These are phyloP conservation scores for Griposia aprilina DNA, from an alignment of 2,888 invertebrate species.

Conservation along the genomic window DNA sequence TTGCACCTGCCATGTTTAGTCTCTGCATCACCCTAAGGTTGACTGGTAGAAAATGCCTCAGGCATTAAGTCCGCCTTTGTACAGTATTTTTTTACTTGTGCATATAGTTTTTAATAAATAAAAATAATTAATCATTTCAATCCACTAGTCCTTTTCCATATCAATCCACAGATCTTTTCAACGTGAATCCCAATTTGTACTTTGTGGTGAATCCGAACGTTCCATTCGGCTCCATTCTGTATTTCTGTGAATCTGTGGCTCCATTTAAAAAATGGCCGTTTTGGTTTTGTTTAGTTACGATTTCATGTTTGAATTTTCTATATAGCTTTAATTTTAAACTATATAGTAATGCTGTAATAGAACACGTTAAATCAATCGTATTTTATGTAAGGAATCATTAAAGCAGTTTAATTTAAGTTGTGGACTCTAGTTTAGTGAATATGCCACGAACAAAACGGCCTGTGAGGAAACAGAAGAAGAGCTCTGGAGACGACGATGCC, in stretches of 20 bases:
- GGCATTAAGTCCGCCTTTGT: no score
- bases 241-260: no score
- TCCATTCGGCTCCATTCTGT: slow-evolving; percentile 13
- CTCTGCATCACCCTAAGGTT: no score
- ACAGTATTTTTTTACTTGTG: no score
- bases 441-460: slow-evolving; percentile 88
- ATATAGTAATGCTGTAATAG: slow-evolving; percentile 15
- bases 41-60: no score
- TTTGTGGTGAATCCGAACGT: neutral
- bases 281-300: slow-evolving; percentile 66
- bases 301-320: slow-evolving; percentile 53
- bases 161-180: no score
- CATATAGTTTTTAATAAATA: no score
- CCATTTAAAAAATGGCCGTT: slow-evolving; percentile 74
- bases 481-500: slow-evolving; percentile 76
- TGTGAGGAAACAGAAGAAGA: slow-evolving; percentile 79
- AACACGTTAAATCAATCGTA: slow-evolving; percentile 1
- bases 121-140: no score
- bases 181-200: no score
- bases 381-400: slow-evolving; percentile 17
- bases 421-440: slow-evolving; percentile 56
- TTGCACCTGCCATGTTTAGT: no score
- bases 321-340: slow-evolving; percentile 36
- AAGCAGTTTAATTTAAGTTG: slow-evolving; percentile 27
- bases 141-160: no score